Percentiles rank a stretch among this genome's conserved stretches.
Conservation (phyloP, 2,888 invertebrate genomes). For the Dexiosoma caninum region DNA sequence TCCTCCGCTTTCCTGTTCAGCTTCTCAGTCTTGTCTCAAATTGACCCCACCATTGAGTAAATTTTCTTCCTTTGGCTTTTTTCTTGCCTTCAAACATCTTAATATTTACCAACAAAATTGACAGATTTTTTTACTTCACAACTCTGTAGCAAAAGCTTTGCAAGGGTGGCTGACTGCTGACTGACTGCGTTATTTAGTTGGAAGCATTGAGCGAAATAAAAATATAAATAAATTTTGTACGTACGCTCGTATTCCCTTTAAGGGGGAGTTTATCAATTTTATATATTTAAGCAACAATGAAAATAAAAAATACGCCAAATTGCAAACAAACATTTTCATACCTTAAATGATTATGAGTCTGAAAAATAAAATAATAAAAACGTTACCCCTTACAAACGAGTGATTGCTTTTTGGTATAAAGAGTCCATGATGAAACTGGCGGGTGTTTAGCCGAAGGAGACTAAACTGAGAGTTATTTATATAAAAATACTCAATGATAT, state of each 20-base stretch:
- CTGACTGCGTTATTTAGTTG: not conserved
- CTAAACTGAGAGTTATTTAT: constrained; percentile 18
- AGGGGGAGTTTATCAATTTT: constrained; percentile 55
- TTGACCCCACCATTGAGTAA: constrained; percentile 45
- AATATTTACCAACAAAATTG: constrained; percentile 29
- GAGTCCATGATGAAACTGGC: not conserved
- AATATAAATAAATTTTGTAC: not conserved
- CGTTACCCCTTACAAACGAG: not conserved
- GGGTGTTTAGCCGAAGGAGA: not conserved
- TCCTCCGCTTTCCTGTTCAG: not conserved
- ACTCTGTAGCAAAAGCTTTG: not conserved
- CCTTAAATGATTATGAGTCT: constrained; percentile 3
- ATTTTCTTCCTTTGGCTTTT: constrained; percentile 5
- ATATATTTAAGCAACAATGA: constrained; percentile 4
- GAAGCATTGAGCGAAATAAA: constrained; percentile 23
- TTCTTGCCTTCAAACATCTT: not conserved
- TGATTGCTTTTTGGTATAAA: not conserved
- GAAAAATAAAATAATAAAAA: not conserved
- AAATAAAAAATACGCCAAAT: constrained; percentile 9
- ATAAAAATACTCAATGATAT: constrained; percentile 32
- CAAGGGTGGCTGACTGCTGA: constrained; percentile 26
- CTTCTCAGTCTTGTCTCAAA: constrained; percentile 14
- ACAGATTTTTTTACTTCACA: constrained; percentile 30
- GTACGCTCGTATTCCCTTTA: not conserved
- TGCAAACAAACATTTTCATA: constrained; percentile 40